phyloP scores from a whole-genome alignment of 2,797 vertebrate genomes.

The Centroberyx gerrardi region DNA sequence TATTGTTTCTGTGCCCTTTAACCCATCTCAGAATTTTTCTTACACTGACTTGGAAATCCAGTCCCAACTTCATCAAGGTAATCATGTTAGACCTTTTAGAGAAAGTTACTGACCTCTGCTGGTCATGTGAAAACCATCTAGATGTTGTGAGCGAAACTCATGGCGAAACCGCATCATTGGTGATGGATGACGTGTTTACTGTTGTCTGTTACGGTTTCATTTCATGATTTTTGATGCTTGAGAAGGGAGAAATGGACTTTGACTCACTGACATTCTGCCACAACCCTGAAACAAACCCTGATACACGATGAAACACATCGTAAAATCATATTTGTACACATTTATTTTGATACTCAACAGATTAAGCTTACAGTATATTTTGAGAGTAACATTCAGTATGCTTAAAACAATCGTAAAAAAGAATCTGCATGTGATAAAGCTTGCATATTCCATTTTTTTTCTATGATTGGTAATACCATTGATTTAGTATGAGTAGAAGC shows the following conservation, averaged over 20 bases:
- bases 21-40: too few relatives aligned
- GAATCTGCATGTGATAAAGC: slow-evolving; percentile 66
- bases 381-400: slow-evolving; percentile 78
- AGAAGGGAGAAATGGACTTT: background rate
- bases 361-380: slow-evolving; percentile 68
- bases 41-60: too few relatives aligned
- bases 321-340: slow-evolving; percentile 53
- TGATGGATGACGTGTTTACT: too few relatives aligned
- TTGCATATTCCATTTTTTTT: slow-evolving; percentile 67
- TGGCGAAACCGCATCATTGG: too few relatives aligned
- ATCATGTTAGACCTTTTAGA: too few relatives aligned
- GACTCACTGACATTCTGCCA: background rate
- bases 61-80: too few relatives aligned
- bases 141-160: too few relatives aligned
- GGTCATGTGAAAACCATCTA: too few relatives aligned
- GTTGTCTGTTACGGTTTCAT: too few relatives aligned
- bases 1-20: too few relatives aligned
- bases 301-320: slow-evolving; percentile 25
- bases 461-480: slow-evolving; percentile 57
- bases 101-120: too few relatives aligned
- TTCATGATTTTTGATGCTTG: background rate
- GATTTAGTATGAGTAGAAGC: slow-evolving; percentile 52
- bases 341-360: slow-evolving; percentile 79
- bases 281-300: background rate
- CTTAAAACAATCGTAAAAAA: slow-evolving; percentile 72